A percentile compares a stretch with the other conserved stretches of the same genome.
These are phyloP conservation scores for Butorides virescens DNA, from an alignment of 2,113 vertebrate genomes.

Conservation along the genomic window DNA sequence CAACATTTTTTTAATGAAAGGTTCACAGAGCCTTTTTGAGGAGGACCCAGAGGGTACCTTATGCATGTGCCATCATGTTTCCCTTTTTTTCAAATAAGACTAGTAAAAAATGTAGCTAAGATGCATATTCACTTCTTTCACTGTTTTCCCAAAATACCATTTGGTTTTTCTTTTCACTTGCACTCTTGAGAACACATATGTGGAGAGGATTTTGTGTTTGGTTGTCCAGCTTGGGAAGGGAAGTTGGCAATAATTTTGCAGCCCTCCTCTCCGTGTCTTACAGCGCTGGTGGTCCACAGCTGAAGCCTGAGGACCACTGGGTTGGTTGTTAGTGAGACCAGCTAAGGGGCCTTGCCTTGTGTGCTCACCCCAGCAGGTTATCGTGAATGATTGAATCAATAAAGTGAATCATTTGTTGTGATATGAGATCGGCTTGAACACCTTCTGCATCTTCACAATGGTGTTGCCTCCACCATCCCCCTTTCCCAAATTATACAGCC, in stretches of 20 bases:
- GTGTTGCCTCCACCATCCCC: background rate
- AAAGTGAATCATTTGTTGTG: background rate
- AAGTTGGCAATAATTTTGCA: background rate
- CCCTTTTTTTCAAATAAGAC: background rate
- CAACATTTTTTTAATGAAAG: background rate
- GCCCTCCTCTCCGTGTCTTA: background rate
- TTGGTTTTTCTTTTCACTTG: background rate
- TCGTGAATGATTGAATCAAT: background rate
- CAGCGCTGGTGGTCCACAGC: background rate
- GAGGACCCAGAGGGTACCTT: background rate
- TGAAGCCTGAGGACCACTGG: background rate
- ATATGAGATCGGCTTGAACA: background rate
- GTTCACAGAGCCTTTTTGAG: background rate
- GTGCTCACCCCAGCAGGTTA: background rate
- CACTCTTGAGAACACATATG: background rate
- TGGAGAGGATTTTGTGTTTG: background rate
- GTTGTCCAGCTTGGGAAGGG: background rate
- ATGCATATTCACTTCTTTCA: background rate
- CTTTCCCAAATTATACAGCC: background rate
- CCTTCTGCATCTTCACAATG: background rate
- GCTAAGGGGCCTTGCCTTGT: background rate
- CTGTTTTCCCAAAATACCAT: background rate
- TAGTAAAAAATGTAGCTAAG: background rate
- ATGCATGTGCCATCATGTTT: rapidly evolving
- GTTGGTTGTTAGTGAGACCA: background rate